These are phyloP conservation scores for Poeciliopsis gracilis DNA, from an alignment of 2,797 vertebrate genomes.

Conservation along the genomic window DNA sequence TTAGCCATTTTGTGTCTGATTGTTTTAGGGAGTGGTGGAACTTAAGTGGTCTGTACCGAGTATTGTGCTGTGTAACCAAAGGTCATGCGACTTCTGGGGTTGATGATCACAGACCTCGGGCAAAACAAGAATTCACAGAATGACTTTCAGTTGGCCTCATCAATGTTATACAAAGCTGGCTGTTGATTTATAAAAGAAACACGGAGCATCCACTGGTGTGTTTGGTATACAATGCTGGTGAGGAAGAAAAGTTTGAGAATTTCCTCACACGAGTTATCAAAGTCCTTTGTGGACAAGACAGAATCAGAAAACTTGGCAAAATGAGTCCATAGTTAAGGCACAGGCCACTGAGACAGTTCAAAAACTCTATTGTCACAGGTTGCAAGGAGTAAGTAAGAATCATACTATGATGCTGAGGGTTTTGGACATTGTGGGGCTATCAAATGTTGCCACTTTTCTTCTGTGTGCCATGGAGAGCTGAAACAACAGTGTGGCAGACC, in stretches of 20 bases:
- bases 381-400: not conserved
- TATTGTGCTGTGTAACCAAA: too few relatives aligned
- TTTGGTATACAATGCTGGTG: not conserved
- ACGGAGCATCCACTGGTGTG: too few relatives aligned
- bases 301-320: not conserved
- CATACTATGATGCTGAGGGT: not conserved
- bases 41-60: too few relatives aligned
- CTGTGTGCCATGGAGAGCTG: not conserved
- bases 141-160: not conserved
- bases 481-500: not conserved
- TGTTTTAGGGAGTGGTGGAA: too few relatives aligned
- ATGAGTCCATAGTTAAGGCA: not conserved
- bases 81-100: not conserved
- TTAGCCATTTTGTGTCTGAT: too few relatives aligned
- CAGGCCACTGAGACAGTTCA: not conserved
- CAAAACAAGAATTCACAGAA: not conserved
- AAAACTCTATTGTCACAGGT: not conserved
- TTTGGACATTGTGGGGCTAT: not conserved
- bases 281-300: not conserved
- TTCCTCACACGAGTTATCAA: not conserved
- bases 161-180: not conserved
- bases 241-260: too few relatives aligned
- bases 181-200: not conserved
- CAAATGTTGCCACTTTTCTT: not conserved
- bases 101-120: not conserved